A percentile compares a stretch with the other conserved stretches of the same genome.
These are phyloP conservation scores for Zaprionus davidi DNA, from an alignment of 1,140 invertebrate genomes.

Conservation along the genomic window DNA sequence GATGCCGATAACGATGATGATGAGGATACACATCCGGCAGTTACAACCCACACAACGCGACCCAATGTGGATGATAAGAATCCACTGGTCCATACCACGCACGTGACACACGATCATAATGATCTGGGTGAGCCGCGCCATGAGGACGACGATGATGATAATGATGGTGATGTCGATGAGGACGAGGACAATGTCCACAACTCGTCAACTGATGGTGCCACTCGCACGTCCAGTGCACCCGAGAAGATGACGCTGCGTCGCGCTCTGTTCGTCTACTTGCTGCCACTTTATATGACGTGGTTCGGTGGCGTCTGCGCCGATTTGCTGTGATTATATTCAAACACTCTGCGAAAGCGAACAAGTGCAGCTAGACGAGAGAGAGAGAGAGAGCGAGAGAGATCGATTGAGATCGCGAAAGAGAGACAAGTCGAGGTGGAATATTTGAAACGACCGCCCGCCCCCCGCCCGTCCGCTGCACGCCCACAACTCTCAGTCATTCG, in stretches of 20 bases:
- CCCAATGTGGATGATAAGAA: constrained; percentile 70
- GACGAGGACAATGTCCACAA: constrained; percentile 31
- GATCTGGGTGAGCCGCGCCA: constrained; percentile 52
- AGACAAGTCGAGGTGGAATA: constrained; percentile 29
- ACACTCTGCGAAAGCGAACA: constrained; percentile 44
- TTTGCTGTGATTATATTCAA: constrained; percentile 88
- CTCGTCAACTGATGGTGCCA: constrained; percentile 43
- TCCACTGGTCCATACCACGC: constrained; percentile 57
- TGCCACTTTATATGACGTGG: constrained; percentile 93
- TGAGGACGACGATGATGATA: constrained; percentile 43
- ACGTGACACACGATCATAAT: constrained; percentile 60
- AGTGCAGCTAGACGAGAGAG: constrained; percentile 27
- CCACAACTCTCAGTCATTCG: constrained; percentile 79
- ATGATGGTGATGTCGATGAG: constrained; percentile 28
- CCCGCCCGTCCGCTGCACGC: constrained; percentile 48
- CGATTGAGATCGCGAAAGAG: constrained; percentile 37
- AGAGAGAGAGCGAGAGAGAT: neutral
- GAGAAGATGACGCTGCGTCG: constrained; percentile 86
- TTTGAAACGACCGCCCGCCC: constrained; percentile 29
- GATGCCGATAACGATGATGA: constrained; percentile 72
- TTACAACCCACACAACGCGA: constrained; percentile 61
- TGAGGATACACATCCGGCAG: constrained; percentile 57
- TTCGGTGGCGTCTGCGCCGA: constrained; percentile 91
- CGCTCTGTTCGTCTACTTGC: constrained; percentile 89
- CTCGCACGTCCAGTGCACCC: constrained; percentile 53